Base-by-base conservation (phyloP, 2,888 invertebrate genomes). In the Allolobophora icterica region DNA sequence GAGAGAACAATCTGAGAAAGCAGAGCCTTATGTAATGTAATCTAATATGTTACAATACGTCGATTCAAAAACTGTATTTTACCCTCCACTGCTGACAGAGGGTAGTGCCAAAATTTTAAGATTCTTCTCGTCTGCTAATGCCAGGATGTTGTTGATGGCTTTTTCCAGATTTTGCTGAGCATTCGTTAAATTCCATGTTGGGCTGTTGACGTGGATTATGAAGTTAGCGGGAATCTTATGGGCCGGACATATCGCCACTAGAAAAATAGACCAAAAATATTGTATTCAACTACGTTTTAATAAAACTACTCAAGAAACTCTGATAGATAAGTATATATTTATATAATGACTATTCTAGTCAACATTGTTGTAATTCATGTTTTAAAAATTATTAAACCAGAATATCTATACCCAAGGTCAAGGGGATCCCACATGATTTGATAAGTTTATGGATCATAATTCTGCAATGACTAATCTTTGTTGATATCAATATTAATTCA, bases 161-260 rank as follows among this genome's bases (percentile, higher is more conserved):
- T 95, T 95, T 92, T 95, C 95, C 91, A 96, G 94, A 91, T 95
- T 94, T 91, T 95, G 94, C 94, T 95, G 94, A 24, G 95, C 94
- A 91, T 94, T 94, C 11, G 89, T 83, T 2, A 93, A 92, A 89
- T 94, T 94, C 95, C 95, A 95, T 8, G 94, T 94, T 6, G 96
- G 96, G 90, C 96, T 95, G 94, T 96, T 95, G 40, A 96, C 95
- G 92, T 96, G 96, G 91, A 96, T 96, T 40, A 96, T 95, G 94
- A 94, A 95, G 92, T 95, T 95, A 21, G 96, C 95, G 52, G 95
- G 95, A 92, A 96, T 94, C 91, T 94, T 94, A 91, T 94, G 94
- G 35, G 95, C 95, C 34, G 94, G 94, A 93, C 95, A 95, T 33
- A 96, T 94, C 58, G 95, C 95, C 93, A 95, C 96, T 96, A 94